A percentile compares a stretch with the other conserved stretches of the same genome.
Evolutionary conservation across 2,113 vertebrate species (phyloP).

Genomic region (Propithecus coquereli): DNA sequence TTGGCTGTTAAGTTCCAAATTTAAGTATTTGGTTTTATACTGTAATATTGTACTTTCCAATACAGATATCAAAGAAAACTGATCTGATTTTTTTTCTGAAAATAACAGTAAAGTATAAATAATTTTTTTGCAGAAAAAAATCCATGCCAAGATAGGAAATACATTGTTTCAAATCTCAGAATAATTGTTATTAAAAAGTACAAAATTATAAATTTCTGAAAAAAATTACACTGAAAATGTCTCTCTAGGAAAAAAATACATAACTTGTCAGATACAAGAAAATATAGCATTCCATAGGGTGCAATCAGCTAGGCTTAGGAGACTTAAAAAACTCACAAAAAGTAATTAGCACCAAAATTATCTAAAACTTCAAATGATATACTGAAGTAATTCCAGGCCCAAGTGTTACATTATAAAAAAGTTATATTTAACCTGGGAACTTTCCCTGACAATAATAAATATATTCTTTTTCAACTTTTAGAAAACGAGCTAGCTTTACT

Average conservation of each 20-base stretch:
- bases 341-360: constrained; percentile 69
- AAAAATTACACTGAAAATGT: constrained; percentile 65
- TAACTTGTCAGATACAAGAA: constrained; percentile 42
- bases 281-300: not conserved
- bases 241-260: constrained; percentile 57
- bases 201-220: constrained; percentile 60
- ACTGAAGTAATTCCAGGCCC: constrained; percentile 10
- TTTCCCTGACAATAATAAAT: constrained; percentile 32
- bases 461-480: constrained; percentile 40
- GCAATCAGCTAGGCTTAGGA: not conserved
- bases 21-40: constrained; percentile 50
- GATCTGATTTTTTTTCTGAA: constrained; percentile 1
- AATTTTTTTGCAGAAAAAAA: not conserved
- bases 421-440: constrained; percentile 21
- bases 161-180: constrained; percentile 47
- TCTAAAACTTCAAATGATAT: constrained; percentile 47
- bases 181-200: constrained; percentile 70
- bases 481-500: constrained; percentile 46
- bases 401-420: constrained; percentile 33
- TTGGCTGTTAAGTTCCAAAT: not conserved
- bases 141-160: constrained; percentile 47
- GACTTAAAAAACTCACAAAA: constrained; percentile 48
- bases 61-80: constrained; percentile 35
- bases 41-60: constrained; percentile 23
- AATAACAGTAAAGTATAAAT: constrained; percentile 44